These are phyloP conservation scores for Athalia rosae DNA, from an alignment of 2,888 invertebrate species.

Conservation along the genomic window DNA sequence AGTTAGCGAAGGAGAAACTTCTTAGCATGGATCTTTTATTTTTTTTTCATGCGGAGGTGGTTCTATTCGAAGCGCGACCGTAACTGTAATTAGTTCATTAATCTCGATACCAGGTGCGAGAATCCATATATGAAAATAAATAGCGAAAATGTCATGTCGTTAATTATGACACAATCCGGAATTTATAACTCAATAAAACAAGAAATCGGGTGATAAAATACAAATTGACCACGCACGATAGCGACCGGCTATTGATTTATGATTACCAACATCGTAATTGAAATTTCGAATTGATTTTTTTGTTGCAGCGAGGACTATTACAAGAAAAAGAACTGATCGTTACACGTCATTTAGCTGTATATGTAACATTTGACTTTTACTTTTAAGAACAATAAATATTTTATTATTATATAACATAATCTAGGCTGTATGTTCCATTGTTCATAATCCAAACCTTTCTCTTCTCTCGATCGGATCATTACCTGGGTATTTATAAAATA, in stretches of 20 bases:
- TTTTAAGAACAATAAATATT: slow-evolving; percentile 64
- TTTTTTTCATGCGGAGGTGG: no score
- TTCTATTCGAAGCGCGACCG: no score
- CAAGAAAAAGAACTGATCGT: slow-evolving; percentile 74
- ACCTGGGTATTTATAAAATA: background rate
- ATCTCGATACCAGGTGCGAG: no score
- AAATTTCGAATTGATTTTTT: slow-evolving; percentile 49
- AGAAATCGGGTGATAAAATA: no score
- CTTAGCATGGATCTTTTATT: slow-evolving; percentile 5
- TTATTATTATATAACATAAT: slow-evolving; percentile 60
- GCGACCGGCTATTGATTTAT: background rate
- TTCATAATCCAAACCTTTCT: slow-evolving; percentile 58
- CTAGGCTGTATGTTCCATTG: slow-evolving; percentile 47
- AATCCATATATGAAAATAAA: no score
- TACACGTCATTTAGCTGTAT: slow-evolving; percentile 42
- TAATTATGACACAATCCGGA: no score
- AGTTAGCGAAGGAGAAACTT: background rate
- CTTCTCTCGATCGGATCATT: slow-evolving; percentile 49
- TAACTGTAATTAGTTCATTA: no score
- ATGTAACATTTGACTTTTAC: slow-evolving; percentile 49
- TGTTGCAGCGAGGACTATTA: slow-evolving; percentile 82
- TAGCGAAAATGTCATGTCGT: no score
- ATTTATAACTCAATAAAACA: no score
- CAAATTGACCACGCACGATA: background rate
- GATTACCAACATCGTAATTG: background rate